Base-by-base conservation (phyloP, 2,888 invertebrate genomes). In the Toxonevra muliebris region DNA sequence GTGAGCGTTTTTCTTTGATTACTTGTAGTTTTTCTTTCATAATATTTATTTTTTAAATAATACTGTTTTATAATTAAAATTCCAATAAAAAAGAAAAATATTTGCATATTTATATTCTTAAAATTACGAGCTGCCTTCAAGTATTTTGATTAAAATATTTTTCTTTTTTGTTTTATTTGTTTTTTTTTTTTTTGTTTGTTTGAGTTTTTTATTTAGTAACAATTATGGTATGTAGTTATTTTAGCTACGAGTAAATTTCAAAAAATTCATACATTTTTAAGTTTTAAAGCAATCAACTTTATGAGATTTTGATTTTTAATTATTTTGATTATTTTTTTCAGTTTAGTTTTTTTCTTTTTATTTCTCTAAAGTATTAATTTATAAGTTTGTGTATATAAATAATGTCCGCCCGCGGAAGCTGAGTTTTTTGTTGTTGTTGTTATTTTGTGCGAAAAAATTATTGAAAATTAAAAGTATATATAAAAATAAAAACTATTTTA, bases 51-150 rank as follows among this genome's bases (percentile, higher is more conserved):
- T 30, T 30, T 30, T 30, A 30, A 30, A 30, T 30, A 30, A 30
- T 30, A 30, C 30, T 30, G 30, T 30, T 30, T 30, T 30, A 30
- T 30, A 30, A 30, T 30, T 30, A 30, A 30, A 30, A 30, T 30
- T 30, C 30, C 30, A 30, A 30, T 30, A 30, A 30, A 30, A 30
- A 30, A 20, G 30, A 13, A 67, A 20, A 43, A 50, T 41, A 50
- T 50, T 43, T 41, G n/a, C 30, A 12, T 68, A 57, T 30, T 59
- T 30, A 20, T 50, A 59, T 30, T 10, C 69, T 69, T 66, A 69
- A 62, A 55, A 54, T 66, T 63, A 69, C 41, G 60, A 69, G 66
- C 63, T 65, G 69, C 68, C 68, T 50, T 68, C 17, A 19, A 53
- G 8, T 48, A 55, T 60, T 40, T 64, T 19, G n/a, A 60, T 43